These are phyloP conservation scores for Taurulus bubalis DNA, from an alignment of 2,113 vertebrate genomes.

Conservation along the genomic window DNA sequence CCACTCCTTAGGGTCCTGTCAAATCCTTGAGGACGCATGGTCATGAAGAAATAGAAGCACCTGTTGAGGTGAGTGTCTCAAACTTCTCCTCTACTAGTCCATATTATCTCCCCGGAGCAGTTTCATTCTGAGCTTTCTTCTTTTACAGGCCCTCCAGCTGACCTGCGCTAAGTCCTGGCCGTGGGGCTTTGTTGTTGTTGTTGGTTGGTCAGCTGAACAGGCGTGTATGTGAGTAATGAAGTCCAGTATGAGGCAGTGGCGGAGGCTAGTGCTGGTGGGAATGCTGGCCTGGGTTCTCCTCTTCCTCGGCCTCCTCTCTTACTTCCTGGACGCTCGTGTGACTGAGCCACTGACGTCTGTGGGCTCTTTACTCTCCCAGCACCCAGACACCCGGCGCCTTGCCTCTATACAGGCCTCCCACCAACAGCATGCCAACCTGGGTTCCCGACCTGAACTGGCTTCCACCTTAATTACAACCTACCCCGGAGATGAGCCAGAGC, in stretches of 20 bases:
- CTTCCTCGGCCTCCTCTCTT: slow-evolving; percentile 92
- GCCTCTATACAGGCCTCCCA: slow-evolving; percentile 88
- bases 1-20: slow-evolving; percentile 57
- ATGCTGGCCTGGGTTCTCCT: slow-evolving; percentile 94
- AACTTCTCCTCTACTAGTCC: background rate
- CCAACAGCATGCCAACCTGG: slow-evolving; percentile 68
- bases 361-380: slow-evolving; percentile 84
- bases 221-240: slow-evolving; percentile 86
- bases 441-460: slow-evolving; percentile 61
- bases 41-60: slow-evolving; percentile 62
- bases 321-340: slow-evolving; percentile 92
- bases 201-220: slow-evolving; percentile 55
- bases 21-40: slow-evolving; percentile 35
- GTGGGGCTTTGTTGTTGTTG: slow-evolving; percentile 38
- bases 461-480: slow-evolving; percentile 42
- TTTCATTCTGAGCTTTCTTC: slow-evolving; percentile 30
- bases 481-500: slow-evolving; percentile 35
- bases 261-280: slow-evolving; percentile 90
- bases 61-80: slow-evolving; percentile 58
- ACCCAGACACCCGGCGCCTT: slow-evolving; percentile 89
- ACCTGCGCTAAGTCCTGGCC: slow-evolving; percentile 46
- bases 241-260: slow-evolving; percentile 96
- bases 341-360: slow-evolving; percentile 86
- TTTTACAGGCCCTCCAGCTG: slow-evolving; percentile 71
- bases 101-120: background rate